Percentiles rank a stretch among this genome's conserved stretches.
Conservation (phyloP, 2,797 vertebrate genomes). For the Liasis olivaceus region DNA sequence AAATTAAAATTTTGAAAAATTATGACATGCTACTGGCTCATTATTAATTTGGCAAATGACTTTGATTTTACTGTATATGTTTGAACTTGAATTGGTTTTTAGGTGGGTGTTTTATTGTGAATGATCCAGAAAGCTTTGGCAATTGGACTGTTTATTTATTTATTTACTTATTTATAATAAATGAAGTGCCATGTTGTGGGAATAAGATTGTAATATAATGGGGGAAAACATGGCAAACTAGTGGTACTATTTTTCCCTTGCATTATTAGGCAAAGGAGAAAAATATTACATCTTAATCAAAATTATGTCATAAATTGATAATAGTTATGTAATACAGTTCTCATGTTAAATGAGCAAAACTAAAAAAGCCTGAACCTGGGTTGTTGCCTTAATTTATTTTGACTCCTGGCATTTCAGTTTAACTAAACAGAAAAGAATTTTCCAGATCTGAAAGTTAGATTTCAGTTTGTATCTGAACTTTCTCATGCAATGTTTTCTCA, state of each 20-base stretch:
- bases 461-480: neutral
- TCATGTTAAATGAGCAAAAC: neutral
- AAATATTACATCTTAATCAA: neutral
- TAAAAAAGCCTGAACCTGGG: neutral
- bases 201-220: neutral
- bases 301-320: neutral
- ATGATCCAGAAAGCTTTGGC: neutral
- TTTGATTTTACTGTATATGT: neutral
- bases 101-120: neutral
- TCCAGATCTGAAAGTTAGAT: neutral
- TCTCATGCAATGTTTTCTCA: neutral
- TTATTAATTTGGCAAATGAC: neutral
- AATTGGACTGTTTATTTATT: neutral
- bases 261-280: neutral
- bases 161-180: neutral
- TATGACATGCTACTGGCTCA: neutral
- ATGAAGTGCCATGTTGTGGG: neutral
- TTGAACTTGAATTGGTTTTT: neutral
- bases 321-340: neutral
- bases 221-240: neutral
- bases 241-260: neutral
- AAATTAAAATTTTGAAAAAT: neutral
- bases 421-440: neutral
- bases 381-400: neutral
- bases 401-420: neutral